Base-by-base conservation (phyloP, 2,797 vertebrate species). In the Leucoraja ocellata region DNA sequence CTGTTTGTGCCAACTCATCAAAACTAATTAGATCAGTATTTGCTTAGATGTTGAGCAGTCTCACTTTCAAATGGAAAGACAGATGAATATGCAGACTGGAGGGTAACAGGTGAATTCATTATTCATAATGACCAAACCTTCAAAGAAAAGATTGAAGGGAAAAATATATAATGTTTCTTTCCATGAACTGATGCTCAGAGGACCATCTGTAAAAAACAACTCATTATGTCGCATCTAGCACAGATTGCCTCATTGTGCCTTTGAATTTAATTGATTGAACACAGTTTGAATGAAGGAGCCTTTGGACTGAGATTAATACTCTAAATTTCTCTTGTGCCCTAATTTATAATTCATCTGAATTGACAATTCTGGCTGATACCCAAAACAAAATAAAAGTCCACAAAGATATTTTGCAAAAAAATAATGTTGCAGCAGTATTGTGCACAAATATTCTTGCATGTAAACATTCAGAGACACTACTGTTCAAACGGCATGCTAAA, bases 271-370 rank as follows among this genome's bases (percentile, higher is more conserved):
- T 88, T 88, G 61, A 68, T 88, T 68, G n/a, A 68, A 65, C 28
- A 32, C 5, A 9, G 10, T 88, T 65, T 88, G 84, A 68, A 88
- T 68, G 84, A 88, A 46, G 63, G 21, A 21, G 63, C 84, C 63
- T 68, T 88, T 88, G 84, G n/a, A 88, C 84, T 88, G n/a, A 68
- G 84, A 68, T 88, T 68, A 88, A 36, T 36, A 39, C 21, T 84
- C 84, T 68, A 88, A 68, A 68, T 88, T 68, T 88, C 84, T 32
- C n/a, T 36, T 21, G 58, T 86, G 63, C 21, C 84, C 32, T 88
- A 36, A 68, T 7, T 36, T 36, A 65, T 63, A 68, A 32, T 68
- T 36, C 61, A 88, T 2, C 21, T 8, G 65, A 88, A 88, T 36
- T 88, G 63, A 21, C 61, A 68, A 32, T n/a, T 68, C 63, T 88